These are phyloP conservation scores for Pelmatolapia mariae DNA, from an alignment of 2,113 vertebrate genomes.

Conservation along the genomic window DNA sequence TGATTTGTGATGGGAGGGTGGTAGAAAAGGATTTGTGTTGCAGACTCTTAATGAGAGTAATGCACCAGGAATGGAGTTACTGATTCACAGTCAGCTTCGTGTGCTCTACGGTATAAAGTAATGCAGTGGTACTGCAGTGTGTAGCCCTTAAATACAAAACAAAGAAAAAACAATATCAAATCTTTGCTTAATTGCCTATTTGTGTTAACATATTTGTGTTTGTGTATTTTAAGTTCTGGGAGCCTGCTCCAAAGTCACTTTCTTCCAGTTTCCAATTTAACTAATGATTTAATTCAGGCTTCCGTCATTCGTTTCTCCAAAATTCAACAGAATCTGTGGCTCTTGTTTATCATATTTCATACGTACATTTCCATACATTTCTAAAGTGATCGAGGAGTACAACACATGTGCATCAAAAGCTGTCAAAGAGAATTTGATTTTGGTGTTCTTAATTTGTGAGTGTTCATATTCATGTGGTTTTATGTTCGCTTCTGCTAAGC, in stretches of 20 bases:
- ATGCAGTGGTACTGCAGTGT: background rate
- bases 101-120: background rate
- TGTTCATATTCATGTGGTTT: background rate
- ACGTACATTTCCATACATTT: background rate
- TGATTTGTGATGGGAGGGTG: conserved; percentile 23
- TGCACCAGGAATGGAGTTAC: conserved; percentile 7
- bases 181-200: background rate
- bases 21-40: conserved; percentile 17
- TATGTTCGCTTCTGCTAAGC: background rate
- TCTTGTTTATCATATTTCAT: background rate
- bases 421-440: background rate
- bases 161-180: background rate
- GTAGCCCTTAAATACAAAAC: background rate
- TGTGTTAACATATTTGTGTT: background rate
- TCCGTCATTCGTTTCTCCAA: background rate
- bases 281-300: background rate
- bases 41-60: conserved; percentile 22
- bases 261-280: background rate
- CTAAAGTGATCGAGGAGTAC: background rate
- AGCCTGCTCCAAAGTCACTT: background rate
- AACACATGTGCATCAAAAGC: background rate
- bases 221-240: background rate
- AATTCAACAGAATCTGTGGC: background rate
- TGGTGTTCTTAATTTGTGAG: background rate
- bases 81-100: background rate